Evolutionary conservation across 2,888 invertebrate species (phyloP).

Genomic region (Rhagophthalmus giganteus): DNA sequence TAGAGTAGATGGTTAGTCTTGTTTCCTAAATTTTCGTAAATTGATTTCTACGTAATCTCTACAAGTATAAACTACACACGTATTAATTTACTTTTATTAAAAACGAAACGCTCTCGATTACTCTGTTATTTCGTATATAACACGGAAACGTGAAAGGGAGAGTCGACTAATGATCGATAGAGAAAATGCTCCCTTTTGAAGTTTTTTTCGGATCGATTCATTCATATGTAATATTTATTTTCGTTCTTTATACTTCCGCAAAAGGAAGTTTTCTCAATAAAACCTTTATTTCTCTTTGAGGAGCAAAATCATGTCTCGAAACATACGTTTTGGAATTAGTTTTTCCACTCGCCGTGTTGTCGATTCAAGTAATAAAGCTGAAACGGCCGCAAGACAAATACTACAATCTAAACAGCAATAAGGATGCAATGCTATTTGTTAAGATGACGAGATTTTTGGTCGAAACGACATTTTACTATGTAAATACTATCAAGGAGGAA

Average conservation of each 20-base stretch:
- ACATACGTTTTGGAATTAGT: conserved; percentile 22
- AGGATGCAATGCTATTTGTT: conserved; percentile 41
- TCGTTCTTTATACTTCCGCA: conserved; percentile 7
- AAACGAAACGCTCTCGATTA: no score
- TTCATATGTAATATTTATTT: conserved; percentile 14
- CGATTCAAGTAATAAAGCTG: conserved; percentile 33
- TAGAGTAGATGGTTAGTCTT: conserved; percentile 28
- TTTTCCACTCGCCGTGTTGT: conserved; percentile 24
- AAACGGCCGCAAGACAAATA: conserved; percentile 34
- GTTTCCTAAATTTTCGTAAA: conserved; percentile 31
- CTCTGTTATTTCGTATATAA: no score
- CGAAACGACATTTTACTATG: conserved; percentile 33
- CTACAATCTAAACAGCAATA: conserved; percentile 43
- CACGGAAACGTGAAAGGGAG: no score
- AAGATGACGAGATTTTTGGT: conserved; percentile 32
- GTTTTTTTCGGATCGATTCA: no score
- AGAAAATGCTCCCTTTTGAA: no score
- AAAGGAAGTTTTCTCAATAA: conserved; percentile 10
- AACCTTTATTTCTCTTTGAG: conserved; percentile 13
- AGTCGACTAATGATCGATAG: no score
- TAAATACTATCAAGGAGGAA: conserved; percentile 32
- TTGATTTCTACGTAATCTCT: conserved; percentile 6
- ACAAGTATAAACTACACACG: neutral
- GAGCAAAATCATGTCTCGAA: conserved; percentile 12
- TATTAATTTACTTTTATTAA: neutral